Conservation (phyloP, 2,113 vertebrate genomes). For the Myxocyprinus asiaticus region DNA sequence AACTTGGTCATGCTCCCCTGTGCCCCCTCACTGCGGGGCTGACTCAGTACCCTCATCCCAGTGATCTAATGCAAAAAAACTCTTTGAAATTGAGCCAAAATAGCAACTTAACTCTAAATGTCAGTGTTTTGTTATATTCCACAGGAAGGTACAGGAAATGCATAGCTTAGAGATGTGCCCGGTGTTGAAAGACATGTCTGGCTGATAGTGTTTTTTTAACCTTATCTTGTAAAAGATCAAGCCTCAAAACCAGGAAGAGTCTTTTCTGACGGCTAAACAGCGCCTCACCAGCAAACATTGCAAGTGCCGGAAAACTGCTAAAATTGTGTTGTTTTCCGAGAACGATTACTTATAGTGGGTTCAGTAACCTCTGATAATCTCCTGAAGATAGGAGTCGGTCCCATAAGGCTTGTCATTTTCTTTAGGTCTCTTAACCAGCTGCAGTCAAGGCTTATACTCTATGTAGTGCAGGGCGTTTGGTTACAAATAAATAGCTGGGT, state of each 20-base stretch:
- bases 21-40: conserved; percentile 32
- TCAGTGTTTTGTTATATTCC: conserved; percentile 22
- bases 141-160: conserved; percentile 2
- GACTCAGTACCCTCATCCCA: conserved; percentile 32
- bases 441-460: not conserved
- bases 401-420: conserved; percentile 18
- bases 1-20: conserved; percentile 26
- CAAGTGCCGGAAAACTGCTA: conserved; percentile 52
- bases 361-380: conserved; percentile 57
- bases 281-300: conserved; percentile 49
- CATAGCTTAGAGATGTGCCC: not conserved
- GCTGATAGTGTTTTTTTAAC: not conserved
- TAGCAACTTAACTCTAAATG: conserved; percentile 8
- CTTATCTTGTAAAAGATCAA: conserved; percentile 21
- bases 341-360: conserved; percentile 53
- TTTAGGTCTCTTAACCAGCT: conserved; percentile 3
- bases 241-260: conserved; percentile 22
- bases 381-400: conserved; percentile 29
- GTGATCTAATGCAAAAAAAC: conserved; percentile 5
- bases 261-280: conserved; percentile 42
- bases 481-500: conserved; percentile 7
- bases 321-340: conserved; percentile 57
- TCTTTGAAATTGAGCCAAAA: conserved; percentile 34
- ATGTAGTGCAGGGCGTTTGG: not conserved
- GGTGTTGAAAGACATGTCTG: conserved; percentile 10